phyloP scores from a whole-genome alignment of 2,797 vertebrate genomes.

The Eulemur albifrons region DNA sequence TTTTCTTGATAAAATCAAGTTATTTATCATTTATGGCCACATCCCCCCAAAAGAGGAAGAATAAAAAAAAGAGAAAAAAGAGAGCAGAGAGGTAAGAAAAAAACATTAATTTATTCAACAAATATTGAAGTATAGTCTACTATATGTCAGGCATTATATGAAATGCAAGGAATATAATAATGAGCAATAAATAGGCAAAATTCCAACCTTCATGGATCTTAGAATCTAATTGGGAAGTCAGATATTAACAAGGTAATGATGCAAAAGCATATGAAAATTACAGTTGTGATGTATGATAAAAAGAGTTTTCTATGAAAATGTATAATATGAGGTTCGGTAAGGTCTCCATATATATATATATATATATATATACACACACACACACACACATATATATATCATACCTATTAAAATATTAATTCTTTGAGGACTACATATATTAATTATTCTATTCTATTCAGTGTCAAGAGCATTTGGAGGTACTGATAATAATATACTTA shows the following conservation, averaged over 20 bases:
- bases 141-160: background rate
- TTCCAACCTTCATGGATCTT: background rate
- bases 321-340: background rate
- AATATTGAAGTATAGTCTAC: background rate
- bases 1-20: background rate
- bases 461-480: background rate
- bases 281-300: background rate
- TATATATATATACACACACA: accelerated
- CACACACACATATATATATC: accelerated
- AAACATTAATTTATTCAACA: background rate
- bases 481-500: background rate
- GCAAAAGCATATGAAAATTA: background rate
- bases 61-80: background rate
- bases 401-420: background rate
- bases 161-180: background rate
- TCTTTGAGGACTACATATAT: background rate
- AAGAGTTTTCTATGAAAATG: background rate
- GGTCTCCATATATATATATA: background rate
- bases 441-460: background rate
- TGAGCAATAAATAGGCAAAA: background rate
- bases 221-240: background rate
- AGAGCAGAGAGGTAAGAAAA: background rate
- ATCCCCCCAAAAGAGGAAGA: background rate
- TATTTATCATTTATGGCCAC: background rate
- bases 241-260: background rate